These are phyloP conservation scores for Pycnonotus jocosus DNA, from an alignment of 2,113 vertebrate species.

Conservation along the genomic window DNA sequence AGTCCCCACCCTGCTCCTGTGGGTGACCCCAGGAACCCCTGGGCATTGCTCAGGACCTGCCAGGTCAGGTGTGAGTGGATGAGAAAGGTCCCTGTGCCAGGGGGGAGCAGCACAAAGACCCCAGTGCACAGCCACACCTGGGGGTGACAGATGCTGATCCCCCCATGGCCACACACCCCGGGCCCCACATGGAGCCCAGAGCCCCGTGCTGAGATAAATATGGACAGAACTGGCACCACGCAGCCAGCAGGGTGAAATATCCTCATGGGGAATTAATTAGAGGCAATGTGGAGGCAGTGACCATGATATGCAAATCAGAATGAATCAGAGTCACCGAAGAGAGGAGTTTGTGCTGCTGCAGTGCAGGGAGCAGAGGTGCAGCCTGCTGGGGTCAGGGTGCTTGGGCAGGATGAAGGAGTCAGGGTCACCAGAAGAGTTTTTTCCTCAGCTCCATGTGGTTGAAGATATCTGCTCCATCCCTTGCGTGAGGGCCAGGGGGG, in stretches of 20 bases:
- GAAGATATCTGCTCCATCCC: accelerated
- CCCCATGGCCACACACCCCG: neutral
- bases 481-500: accelerated
- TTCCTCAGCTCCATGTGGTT: accelerated
- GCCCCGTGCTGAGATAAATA: accelerated
- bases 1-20: accelerated
- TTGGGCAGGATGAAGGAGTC: accelerated
- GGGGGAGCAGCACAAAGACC: neutral
- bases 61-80: accelerated
- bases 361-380: accelerated
- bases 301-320: neutral
- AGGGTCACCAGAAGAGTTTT: accelerated
- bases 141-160: neutral
- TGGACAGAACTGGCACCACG: accelerated
- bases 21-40: accelerated
- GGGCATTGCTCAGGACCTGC: accelerated
- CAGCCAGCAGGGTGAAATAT: accelerated
- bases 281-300: neutral
- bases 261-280: neutral
- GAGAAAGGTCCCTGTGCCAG: accelerated
- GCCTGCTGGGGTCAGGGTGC: neutral
- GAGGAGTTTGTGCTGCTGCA: neutral
- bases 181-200: accelerated
- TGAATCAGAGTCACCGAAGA: neutral
- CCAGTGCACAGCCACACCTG: accelerated